phyloP scores from a whole-genome alignment of 2,888 invertebrate species.

The Tetragonisca angustula region DNA sequence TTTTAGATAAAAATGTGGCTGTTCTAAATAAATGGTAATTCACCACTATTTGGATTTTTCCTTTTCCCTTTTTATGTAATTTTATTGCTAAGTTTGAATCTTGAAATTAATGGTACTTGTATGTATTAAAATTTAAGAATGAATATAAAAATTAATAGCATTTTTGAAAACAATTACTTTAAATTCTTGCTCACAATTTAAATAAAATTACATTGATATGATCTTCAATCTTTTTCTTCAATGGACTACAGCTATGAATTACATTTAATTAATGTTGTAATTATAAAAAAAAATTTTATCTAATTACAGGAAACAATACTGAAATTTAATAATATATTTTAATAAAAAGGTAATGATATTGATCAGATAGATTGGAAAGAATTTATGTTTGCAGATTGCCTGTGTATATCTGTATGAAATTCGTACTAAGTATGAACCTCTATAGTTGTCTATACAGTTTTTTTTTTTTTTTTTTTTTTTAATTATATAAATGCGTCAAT shows the following conservation, averaged over 20 bases:
- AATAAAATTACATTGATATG: neutral
- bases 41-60: conserved; percentile 45
- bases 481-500: neutral
- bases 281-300: neutral
- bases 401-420: neutral
- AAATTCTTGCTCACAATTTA: neutral
- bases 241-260: neutral
- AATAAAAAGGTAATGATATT: neutral
- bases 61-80: neutral
- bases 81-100: neutral
- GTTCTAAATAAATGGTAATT: conserved; percentile 81
- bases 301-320: neutral
- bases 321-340: neutral
- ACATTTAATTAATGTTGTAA: neutral
- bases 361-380: neutral
- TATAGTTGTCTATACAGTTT: neutral
- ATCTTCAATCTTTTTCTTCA: neutral
- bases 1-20: conserved; percentile 80
- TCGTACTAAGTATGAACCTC: too few species aligned
- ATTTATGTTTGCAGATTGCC: neutral
- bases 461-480: neutral
- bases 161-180: neutral
- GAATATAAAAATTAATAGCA: neutral
- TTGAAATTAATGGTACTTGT: neutral
- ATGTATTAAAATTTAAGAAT: neutral